Evolutionary conservation across 2,888 invertebrate genomes (phyloP).

Genomic region (Latheticus oryzae): DNA sequence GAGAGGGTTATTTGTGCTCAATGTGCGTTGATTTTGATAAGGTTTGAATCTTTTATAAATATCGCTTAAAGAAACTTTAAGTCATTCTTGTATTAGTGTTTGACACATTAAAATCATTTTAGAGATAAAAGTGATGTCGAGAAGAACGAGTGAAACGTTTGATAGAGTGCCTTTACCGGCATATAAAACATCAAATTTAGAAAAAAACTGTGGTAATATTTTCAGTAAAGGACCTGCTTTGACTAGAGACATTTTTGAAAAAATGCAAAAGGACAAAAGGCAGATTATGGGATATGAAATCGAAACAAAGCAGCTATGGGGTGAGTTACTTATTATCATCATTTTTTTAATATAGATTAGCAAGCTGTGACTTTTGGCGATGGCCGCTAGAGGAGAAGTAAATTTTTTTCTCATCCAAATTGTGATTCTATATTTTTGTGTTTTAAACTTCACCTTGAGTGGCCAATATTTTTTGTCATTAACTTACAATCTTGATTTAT

Average conservation of each 20-base stretch:
- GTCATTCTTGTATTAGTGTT: too few relatives aligned
- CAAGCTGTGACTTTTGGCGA: slow-evolving; percentile 2
- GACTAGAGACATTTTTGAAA: slow-evolving; percentile 60
- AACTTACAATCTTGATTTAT: too few relatives aligned
- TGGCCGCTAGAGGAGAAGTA: slow-evolving; percentile 1
- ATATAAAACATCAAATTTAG: slow-evolving; percentile 42
- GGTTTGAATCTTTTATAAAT: slow-evolving; percentile 27
- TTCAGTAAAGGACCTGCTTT: slow-evolving; percentile 59
- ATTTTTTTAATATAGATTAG: too few relatives aligned
- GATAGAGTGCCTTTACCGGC: slow-evolving; percentile 4
- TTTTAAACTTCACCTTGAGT: too few relatives aligned
- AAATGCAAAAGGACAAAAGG: slow-evolving; percentile 57
- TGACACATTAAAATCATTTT: slow-evolving; percentile 4
- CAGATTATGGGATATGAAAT: slow-evolving; percentile 58
- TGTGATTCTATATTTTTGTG: not conserved
- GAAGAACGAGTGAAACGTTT: slow-evolving; percentile 24
- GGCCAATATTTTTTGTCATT: too few relatives aligned
- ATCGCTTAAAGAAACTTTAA: slow-evolving; percentile 4
- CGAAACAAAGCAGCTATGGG: slow-evolving; percentile 57
- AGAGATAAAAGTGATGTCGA: slow-evolving; percentile 25
- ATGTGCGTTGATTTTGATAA: slow-evolving; percentile 20
- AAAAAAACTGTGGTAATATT: slow-evolving; percentile 59
- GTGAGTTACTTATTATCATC: slow-evolving; percentile 56
- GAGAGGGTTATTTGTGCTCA: slow-evolving; percentile 14
- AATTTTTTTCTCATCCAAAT: not conserved